Base-by-base conservation (phyloP, 2,797 vertebrate species). In the Lutjanus campechanus region DNA sequence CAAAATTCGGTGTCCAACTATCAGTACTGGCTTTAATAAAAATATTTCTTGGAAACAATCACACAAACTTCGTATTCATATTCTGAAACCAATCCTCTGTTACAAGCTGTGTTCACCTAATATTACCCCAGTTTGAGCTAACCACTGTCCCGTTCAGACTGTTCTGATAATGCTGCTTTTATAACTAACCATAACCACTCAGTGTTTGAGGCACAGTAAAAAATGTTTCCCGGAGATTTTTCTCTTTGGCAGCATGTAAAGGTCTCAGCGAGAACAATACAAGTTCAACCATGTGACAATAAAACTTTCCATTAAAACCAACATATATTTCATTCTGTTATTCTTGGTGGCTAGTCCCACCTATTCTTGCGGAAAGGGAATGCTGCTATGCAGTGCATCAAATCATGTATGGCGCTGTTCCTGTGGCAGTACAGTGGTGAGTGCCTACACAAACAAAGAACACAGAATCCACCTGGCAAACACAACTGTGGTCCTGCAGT, bases 231-330 rank as follows among this genome's bases (percentile, higher is more conserved):
- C 74, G 16, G 72, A 84, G 76, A 68, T 73, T 79, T 83, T 56
- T 81, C 51, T 59, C 43, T 73, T 79, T 86, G 89, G 89, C 88
- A 81, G n/a, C 0, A 22, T 60, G 20, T 19, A 50, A 82, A 77
- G 47, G 47, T 76, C 74, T 55, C 60, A 46, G 60, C 43, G 81
- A 88, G 83, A 91, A 87, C 84, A 90, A 91, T 80, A 66, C 77
- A 74, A 81, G 76, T 67, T 81, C 63, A 87, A 72, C 81, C 73
- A 68, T 49, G 77, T 82, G 71, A 89, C 81, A 63, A 75, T 76
- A 54, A 87, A 90, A 91, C 86, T 88, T 90, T 90, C 91, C 90
- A 88, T 88, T 88, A 47, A 87, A 91, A 86, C 80, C 84, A 73
- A 82, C 83, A 75, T 64, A 70, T 63, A 85, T 82, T 84, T 76